phyloP scores from a whole-genome alignment of 23 tunicate genomes.

The Halocynthia roretzi region DNA sequence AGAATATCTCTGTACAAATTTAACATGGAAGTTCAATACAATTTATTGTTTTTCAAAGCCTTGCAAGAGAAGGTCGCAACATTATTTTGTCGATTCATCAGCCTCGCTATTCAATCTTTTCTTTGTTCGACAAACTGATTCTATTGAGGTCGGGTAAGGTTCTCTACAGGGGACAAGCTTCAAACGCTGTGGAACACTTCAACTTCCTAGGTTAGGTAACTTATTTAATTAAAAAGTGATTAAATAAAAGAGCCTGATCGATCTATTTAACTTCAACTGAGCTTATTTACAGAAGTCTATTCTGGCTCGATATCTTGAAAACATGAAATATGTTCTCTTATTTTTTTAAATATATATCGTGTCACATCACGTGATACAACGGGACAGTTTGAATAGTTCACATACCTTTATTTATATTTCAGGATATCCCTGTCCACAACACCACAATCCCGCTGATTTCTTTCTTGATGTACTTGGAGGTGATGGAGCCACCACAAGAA shows the following conservation, averaged over 20 bases:
- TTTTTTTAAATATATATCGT: too few relatives aligned
- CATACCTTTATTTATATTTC: background rate
- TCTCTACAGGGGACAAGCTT: conserved; percentile 67
- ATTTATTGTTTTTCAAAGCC: conserved; percentile 14
- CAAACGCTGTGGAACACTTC: conserved; percentile 59
- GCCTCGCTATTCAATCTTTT: conserved; percentile 92
- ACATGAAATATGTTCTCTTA: too few relatives aligned
- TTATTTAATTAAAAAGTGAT: too few relatives aligned
- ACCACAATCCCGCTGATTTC: conserved; percentile 70
- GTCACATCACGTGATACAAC: too few relatives aligned
- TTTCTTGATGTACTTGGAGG: conserved; percentile 70
- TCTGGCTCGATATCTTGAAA: too few relatives aligned
- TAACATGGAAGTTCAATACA: too few relatives aligned
- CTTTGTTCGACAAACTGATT: conserved; percentile 69
- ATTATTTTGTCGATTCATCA: conserved; percentile 89
- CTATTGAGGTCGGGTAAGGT: conserved; percentile 54
- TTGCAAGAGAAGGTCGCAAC: conserved; percentile 84
- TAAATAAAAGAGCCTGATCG: too few relatives aligned
- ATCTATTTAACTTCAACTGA: too few relatives aligned
- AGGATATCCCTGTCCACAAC: conserved; percentile 57
- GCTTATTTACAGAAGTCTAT: too few relatives aligned
- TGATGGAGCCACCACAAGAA: conserved; percentile 41
- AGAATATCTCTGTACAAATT: too few relatives aligned
- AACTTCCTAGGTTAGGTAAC: conserved; percentile 47
- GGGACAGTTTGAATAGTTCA: too few relatives aligned